A percentile compares a stretch with the other conserved stretches of the same genome.
Evolutionary conservation across 2,113 vertebrate genomes (phyloP).

Genomic region (Otus sunia): DNA sequence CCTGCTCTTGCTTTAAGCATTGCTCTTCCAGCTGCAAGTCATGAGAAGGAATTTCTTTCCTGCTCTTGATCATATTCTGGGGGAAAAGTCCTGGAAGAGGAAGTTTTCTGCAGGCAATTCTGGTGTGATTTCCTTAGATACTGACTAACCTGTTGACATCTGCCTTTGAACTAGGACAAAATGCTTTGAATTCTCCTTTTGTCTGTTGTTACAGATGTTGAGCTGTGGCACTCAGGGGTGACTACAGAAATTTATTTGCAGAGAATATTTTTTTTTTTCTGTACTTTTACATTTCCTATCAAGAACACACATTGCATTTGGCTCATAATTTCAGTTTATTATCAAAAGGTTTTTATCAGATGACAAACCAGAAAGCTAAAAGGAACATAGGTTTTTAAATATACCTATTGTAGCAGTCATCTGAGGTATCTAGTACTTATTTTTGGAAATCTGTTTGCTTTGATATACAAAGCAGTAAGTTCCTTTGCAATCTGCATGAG

Average conservation of each 20-base stretch:
- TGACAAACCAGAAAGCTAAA: constrained; percentile 61
- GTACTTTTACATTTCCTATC: neutral
- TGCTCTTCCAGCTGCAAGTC: neutral
- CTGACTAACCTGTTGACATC: neutral
- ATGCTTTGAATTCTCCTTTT: neutral
- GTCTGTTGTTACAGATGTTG: neutral
- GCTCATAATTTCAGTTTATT: constrained; percentile 72
- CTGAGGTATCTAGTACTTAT: constrained; percentile 34
- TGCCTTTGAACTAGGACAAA: neutral
- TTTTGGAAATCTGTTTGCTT: constrained; percentile 51
- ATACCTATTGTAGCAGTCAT: constrained; percentile 32
- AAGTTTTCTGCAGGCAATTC: neutral
- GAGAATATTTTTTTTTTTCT: neutral
- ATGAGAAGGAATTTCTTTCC: neutral
- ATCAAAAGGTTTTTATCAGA: constrained; percentile 72
- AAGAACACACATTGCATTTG: neutral
- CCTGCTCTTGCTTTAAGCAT: neutral
- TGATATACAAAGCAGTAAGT: constrained; percentile 50
- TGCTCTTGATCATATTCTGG: neutral
- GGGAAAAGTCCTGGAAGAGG: neutral
- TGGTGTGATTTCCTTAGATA: neutral
- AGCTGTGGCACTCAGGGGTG: neutral
- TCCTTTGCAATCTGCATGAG: constrained; percentile 29
- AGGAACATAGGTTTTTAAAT: constrained; percentile 45
- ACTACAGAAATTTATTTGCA: neutral